These are phyloP conservation scores for Eulithis testata DNA, from an alignment of 2,888 invertebrate genomes.

Conservation along the genomic window DNA sequence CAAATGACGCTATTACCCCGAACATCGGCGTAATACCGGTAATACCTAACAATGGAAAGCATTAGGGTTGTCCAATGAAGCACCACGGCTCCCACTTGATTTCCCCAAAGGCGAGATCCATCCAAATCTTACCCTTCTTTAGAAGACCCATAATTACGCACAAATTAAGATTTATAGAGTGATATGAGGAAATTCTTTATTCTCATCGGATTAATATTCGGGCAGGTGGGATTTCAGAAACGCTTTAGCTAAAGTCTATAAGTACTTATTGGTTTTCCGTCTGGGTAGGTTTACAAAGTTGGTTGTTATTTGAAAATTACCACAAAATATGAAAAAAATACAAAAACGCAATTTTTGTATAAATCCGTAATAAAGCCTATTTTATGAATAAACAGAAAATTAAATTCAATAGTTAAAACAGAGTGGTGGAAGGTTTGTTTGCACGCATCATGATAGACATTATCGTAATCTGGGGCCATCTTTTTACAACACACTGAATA, in stretches of 20 bases:
- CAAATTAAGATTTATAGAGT: conserved; percentile 26
- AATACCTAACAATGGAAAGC: conserved; percentile 56
- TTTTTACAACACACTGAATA: no score
- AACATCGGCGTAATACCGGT: conserved; percentile 61
- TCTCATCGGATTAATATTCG: no score
- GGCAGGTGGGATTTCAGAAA: no score
- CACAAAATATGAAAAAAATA: no score
- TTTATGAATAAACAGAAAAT: conserved; percentile 17
- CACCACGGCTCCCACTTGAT: conserved; percentile 54
- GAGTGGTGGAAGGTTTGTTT: conserved; percentile 16
- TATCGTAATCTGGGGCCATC: no score
- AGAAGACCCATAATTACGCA: conserved; percentile 22
- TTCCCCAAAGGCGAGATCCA: conserved; percentile 58
- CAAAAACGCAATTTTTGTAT: no score
- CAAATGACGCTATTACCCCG: conserved; percentile 59
- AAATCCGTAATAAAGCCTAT: conserved; percentile 25
- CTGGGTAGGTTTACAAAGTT: no score
- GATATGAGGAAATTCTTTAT: conserved; percentile 2
- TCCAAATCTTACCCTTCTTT: conserved; percentile 44
- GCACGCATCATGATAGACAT: background rate
- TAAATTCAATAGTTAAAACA: conserved; percentile 13
- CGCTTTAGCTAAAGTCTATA: no score
- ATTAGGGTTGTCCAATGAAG: conserved; percentile 55
- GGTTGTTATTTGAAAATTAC: no score
- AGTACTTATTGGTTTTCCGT: no score